These are phyloP conservation scores for Diabrotica virgifera DNA, from an alignment of 1,140 invertebrate genomes.

Conservation along the genomic window DNA sequence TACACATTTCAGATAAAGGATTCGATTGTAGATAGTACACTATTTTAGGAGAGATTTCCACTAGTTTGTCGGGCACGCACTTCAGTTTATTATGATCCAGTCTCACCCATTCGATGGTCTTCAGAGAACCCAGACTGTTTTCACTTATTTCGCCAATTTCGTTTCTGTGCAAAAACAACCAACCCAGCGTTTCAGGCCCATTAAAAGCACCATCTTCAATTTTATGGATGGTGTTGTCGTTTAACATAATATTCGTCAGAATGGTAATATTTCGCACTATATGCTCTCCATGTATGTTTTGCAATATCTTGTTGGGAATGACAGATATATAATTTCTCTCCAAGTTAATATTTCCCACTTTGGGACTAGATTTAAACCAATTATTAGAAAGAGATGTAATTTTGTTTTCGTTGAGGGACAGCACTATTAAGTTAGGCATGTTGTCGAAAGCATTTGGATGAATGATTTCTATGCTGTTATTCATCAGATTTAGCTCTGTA, in stretches of 20 bases:
- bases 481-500: slow-evolving; percentile 36
- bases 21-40: slow-evolving; percentile 38
- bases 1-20: slow-evolving; percentile 37
- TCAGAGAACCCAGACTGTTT: slow-evolving; percentile 31
- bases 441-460: slow-evolving; percentile 40
- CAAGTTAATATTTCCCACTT: slow-evolving; percentile 39
- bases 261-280: slow-evolving; percentile 30
- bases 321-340: slow-evolving; percentile 36
- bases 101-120: slow-evolving; percentile 35
- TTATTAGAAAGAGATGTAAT: slow-evolving; percentile 35
- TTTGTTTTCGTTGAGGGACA: slow-evolving; percentile 41
- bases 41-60: slow-evolving; percentile 36
- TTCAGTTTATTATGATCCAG: slow-evolving; percentile 37
- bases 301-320: slow-evolving; percentile 35
- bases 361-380: slow-evolving; percentile 41
- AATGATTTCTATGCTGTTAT: slow-evolving; percentile 42
- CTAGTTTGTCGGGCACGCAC: slow-evolving; percentile 37
- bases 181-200: slow-evolving; percentile 36
- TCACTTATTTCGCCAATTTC: slow-evolving; percentile 34
- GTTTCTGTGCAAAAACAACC: slow-evolving; percentile 43
- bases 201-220: slow-evolving; percentile 39
- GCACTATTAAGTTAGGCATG: slow-evolving; percentile 37
- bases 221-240: slow-evolving; percentile 38
- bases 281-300: slow-evolving; percentile 39
- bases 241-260: slow-evolving; percentile 38